Percentiles rank a stretch among this genome's conserved stretches.
phyloP scores from a whole-genome alignment of 53 echinoderm and acorn worm species.

The Astropecten irregularis region DNA sequence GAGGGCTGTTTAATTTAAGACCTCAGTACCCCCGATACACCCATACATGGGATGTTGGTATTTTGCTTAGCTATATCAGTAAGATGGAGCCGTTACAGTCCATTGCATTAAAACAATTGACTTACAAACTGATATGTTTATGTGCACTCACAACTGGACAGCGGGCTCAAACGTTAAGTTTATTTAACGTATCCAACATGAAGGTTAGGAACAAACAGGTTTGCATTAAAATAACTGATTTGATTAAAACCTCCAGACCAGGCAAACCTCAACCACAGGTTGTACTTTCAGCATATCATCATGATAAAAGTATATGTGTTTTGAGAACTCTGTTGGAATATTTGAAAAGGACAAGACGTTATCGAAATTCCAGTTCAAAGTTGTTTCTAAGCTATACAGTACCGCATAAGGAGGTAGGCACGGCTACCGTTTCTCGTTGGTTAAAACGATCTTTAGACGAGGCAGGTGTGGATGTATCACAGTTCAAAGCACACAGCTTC shows the following conservation, averaged over 20 bases:
- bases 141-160: conserved; percentile 15
- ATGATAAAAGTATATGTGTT: not conserved
- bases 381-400: not conserved
- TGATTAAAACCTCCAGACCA: not conserved
- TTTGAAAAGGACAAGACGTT: not conserved
- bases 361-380: not conserved
- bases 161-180: conserved; percentile 2
- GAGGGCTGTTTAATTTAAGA: not conserved
- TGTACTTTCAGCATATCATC: too few relatives aligned
- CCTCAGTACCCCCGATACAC: not conserved
- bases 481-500: not conserved
- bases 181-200: not conserved
- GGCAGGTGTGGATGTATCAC: not conserved
- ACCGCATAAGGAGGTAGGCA: not conserved
- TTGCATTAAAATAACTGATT: too few relatives aligned
- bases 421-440: not conserved
- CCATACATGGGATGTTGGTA: not conserved
- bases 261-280: not conserved
- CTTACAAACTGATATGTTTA: conserved; percentile 2
- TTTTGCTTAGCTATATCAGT: not conserved
- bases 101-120: not conserved
- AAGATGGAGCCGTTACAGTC: not conserved
- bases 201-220: too few relatives aligned
- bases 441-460: not conserved
- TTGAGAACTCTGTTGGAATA: not conserved